These are phyloP conservation scores for Ceratotherium simum DNA, from an alignment of 2,113 vertebrate genomes.

Conservation along the genomic window DNA sequence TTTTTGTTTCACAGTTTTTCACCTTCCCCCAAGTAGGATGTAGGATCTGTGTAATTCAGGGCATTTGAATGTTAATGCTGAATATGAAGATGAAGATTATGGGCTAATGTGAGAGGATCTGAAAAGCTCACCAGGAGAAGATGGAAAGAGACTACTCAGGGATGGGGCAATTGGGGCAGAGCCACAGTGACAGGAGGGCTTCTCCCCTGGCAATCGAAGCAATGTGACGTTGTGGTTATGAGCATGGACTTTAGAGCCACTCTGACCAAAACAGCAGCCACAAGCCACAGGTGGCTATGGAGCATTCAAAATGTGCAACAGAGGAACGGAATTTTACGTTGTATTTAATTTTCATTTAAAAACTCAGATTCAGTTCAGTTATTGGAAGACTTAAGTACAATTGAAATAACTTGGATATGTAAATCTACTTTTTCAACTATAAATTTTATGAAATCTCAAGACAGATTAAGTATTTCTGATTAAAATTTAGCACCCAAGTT, in stretches of 20 bases:
- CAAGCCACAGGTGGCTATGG: rapidly evolving
- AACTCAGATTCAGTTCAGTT: background rate
- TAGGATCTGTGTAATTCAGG: background rate
- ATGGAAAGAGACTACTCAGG: background rate
- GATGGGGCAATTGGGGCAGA: background rate
- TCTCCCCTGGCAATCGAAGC: background rate
- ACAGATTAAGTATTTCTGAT: conserved; percentile 6
- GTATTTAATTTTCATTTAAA: conserved; percentile 41
- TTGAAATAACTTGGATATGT: background rate
- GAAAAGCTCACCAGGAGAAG: background rate
- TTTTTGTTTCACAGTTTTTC: background rate
- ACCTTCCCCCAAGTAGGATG: background rate
- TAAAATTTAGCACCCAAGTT: background rate
- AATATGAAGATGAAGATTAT: background rate
- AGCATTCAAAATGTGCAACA: background rate
- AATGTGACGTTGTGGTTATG: rapidly evolving
- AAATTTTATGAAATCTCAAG: conserved; percentile 18
- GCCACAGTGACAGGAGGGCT: no score
- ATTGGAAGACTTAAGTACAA: background rate
- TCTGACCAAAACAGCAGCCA: background rate
- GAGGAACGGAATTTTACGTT: background rate
- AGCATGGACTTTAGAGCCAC: background rate
- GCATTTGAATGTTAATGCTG: background rate
- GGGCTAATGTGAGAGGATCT: background rate
- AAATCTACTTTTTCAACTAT: background rate